phyloP scores from a whole-genome alignment of 2,888 invertebrate genomes.

The Luffia ferchaultella region DNA sequence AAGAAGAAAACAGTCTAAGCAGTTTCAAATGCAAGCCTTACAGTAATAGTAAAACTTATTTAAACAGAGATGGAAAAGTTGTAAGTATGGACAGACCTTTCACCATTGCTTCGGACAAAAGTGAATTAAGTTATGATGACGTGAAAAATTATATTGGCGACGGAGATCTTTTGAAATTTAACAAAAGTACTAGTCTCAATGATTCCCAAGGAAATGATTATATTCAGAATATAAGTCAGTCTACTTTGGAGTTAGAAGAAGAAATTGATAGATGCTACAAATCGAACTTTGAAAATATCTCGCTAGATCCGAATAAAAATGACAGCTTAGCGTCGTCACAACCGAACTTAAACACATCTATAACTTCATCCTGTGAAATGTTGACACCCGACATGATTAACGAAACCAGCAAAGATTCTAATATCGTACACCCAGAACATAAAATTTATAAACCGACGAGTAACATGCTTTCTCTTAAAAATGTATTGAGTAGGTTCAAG shows the following conservation, averaged over 20 bases:
- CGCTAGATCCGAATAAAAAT: constrained; percentile 42
- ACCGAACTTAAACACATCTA: constrained; percentile 57
- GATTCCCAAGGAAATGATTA: constrained; percentile 36
- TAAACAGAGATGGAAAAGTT: constrained; percentile 69
- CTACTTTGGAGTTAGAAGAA: constrained; percentile 55
- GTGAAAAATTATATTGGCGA: constrained; percentile 67
- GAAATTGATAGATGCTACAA: constrained; percentile 61
- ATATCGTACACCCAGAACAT: constrained; percentile 77
- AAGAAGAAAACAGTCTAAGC: constrained; percentile 45
- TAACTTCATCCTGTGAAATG: constrained; percentile 64
- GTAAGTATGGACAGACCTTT: constrained; percentile 71
- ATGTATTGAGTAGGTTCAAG: constrained; percentile 64
- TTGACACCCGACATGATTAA: constrained; percentile 48
- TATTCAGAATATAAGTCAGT: constrained; percentile 48
- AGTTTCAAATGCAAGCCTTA: constrained; percentile 52
- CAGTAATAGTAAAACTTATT: constrained; percentile 54
- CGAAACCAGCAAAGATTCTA: constrained; percentile 46
- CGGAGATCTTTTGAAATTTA: constrained; percentile 49
- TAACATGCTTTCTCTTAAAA: constrained; percentile 61
- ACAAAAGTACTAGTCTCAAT: constrained; percentile 27
- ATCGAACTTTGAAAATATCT: constrained; percentile 47
- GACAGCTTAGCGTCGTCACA: constrained; percentile 40
- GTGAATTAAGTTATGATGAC: constrained; percentile 73
- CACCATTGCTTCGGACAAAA: constrained; percentile 76
- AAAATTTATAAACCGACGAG: constrained; percentile 77